Evolutionary conservation across 2,113 vertebrate genomes (phyloP), one percentile per base, ranked within the genome.

Genomic region (Rhombomys opimus): DNA sequence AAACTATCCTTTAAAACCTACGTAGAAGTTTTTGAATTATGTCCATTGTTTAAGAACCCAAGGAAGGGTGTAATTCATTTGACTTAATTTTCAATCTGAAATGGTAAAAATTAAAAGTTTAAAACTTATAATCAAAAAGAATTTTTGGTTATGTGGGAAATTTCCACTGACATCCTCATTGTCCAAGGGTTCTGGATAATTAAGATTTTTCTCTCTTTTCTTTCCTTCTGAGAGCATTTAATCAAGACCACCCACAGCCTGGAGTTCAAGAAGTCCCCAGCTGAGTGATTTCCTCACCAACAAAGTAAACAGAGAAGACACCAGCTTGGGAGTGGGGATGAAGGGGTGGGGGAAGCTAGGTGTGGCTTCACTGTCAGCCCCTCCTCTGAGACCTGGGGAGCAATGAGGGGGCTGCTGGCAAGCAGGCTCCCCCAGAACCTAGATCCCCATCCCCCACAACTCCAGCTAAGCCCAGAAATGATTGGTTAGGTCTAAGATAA

Each of bases 241-340:
- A 86, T 96, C 95, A 93, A 95, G 97, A 89, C 97, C 97, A 97
- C 97, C 86, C 96, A 97, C 95, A 95, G 94, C 27, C 87, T 89
- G 87, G 70, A 90, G 73, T 75, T 95, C 90, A 52, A 95, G 94
- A 95, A 86, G 81, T 96, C 70, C 84, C 86, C 91, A 76, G 63
- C 50, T 80, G 95, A 89, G 87, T 72, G 67, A 78, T 90, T 95
- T 92, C 41, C 77, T 93, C 67, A 73, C 86, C 30, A 90, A 81
- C 68, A 94, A 75, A 96, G 76, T 87, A 93, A 97, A 97, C 81
- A 93, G 35, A 63, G 94, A 89, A 90, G 85, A 95, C 75, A 84
- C n/a, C 13, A 88, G 61, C 84, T 52, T 18, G 4, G 52, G 67
- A 57, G 20, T 5, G 18, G 18, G 20, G 18, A n/a, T 41, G 17